Percentiles rank a stretch among this genome's conserved stretches.
phyloP scores from a whole-genome alignment of 2,888 invertebrate species.

The Epirrhoe tristata region DNA sequence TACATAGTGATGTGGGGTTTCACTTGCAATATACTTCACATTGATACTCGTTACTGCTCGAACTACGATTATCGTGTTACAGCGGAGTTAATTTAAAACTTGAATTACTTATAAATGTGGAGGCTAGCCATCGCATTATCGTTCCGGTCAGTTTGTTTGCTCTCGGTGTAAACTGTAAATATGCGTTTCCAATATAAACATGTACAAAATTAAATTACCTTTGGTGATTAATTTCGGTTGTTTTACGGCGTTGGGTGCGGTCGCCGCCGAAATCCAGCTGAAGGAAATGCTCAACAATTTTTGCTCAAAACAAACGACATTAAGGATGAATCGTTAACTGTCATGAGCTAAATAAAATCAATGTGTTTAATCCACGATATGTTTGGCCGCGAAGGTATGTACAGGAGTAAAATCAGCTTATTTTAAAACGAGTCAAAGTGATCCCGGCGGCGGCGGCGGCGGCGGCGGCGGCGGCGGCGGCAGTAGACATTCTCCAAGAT shows the following conservation, averaged over 20 bases:
- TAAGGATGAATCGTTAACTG: background rate
- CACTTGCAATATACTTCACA: background rate
- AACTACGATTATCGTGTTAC: too few species aligned
- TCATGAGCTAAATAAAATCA: too few species aligned
- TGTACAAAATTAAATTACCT: slow-evolving; percentile 2
- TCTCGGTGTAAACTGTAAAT: background rate
- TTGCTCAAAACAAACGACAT: background rate
- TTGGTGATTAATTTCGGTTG: slow-evolving; percentile 5
- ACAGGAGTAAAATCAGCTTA: too few species aligned
- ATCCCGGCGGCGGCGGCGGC: too few species aligned
- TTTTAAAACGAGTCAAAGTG: too few species aligned
- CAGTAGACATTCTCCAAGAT: too few species aligned
- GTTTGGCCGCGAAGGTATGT: too few species aligned
- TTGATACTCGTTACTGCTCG: background rate
- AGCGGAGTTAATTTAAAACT: background rate
- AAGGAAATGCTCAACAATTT: background rate
- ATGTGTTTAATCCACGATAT: too few species aligned
- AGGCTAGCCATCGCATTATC: slow-evolving; percentile 3
- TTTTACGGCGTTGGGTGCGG: background rate
- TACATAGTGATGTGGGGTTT: background rate
- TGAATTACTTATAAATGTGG: background rate
- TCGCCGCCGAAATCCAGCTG: background rate
- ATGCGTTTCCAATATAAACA: slow-evolving; percentile 4
- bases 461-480: too few species aligned
- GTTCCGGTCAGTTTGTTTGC: slow-evolving; percentile 4